A percentile compares a stretch with the other conserved stretches of the same genome.
phyloP scores from a whole-genome alignment of 2,888 invertebrate genomes.

The Euproctis similis region DNA sequence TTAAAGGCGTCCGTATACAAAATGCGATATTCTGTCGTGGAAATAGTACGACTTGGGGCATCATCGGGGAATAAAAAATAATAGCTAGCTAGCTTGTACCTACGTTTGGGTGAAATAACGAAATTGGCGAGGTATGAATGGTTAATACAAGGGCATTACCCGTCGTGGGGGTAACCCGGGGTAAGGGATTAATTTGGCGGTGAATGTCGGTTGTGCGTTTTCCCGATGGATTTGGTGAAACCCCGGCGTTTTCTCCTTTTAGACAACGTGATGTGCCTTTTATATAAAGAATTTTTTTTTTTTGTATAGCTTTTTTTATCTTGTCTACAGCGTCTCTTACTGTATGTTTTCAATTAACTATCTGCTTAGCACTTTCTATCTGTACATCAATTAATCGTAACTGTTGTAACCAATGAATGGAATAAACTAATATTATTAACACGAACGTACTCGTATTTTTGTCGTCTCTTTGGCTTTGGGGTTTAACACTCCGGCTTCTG shows the following conservation, averaged over 20 bases:
- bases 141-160: constrained; percentile 58
- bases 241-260: constrained; percentile 17
- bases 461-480: no score
- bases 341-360: constrained; percentile 6
- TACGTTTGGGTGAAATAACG: constrained; percentile 47
- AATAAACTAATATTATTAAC: no score
- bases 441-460: no score
- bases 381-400: no score
- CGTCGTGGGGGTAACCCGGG: constrained; percentile 44
- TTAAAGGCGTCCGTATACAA: constrained; percentile 9
- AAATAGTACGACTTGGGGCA: constrained; percentile 16
- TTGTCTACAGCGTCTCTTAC: constrained; percentile 7
- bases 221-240: constrained; percentile 31
- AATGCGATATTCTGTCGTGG: constrained; percentile 17
- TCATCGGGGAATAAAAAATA: constrained; percentile 24
- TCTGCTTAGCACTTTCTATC: no score
- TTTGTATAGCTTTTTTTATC: no score
- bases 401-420: no score
- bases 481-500: no score
- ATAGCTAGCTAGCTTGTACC: constrained; percentile 31
- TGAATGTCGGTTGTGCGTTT: constrained; percentile 30
- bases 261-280: constrained; percentile 19
- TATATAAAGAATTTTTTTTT: constrained; percentile 14
- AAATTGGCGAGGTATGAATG: constrained; percentile 62
- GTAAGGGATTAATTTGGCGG: constrained; percentile 50